These are phyloP conservation scores for Penaeus japonicus DNA, from an alignment of 1,140 invertebrate species.

Conservation along the genomic window DNA sequence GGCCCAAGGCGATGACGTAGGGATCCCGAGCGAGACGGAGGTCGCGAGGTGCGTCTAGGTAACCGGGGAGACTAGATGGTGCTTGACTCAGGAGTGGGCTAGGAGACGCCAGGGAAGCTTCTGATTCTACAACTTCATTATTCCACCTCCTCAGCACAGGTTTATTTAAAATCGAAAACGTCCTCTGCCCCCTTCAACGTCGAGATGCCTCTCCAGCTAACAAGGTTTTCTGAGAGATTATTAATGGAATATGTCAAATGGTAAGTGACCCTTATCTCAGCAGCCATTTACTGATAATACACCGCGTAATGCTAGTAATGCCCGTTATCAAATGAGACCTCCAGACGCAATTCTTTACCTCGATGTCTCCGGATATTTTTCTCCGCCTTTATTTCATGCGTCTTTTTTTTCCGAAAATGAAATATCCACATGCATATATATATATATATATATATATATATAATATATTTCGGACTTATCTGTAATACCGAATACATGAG, in stretches of 20 bases:
- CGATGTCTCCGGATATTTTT: not conserved
- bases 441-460: too few species aligned
- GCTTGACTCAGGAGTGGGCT: conserved; percentile 50
- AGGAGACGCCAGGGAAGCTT: conserved; percentile 50
- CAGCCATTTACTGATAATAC: conserved; percentile 50
- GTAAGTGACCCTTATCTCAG: conserved; percentile 41
- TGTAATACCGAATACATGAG: too few species aligned
- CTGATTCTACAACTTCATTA: conserved; percentile 56
- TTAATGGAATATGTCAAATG: conserved; percentile 55
- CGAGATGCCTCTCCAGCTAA: conserved; percentile 46
- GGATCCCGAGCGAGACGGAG: conserved; percentile 15
- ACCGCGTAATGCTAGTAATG: conserved; percentile 42
- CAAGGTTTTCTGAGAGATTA: conserved; percentile 53
- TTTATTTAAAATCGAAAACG: conserved; percentile 55
- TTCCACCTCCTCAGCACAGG: conserved; percentile 52
- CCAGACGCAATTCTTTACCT: not conserved
- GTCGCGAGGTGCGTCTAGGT: not conserved
- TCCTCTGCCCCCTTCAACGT: conserved; percentile 42
- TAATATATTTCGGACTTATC: too few species aligned
- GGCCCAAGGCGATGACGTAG: conserved; percentile 28
- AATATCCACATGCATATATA: too few species aligned
- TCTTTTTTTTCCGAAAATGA: too few species aligned
- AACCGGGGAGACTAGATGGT: conserved; percentile 27
- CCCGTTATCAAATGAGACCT: conserved; percentile 21
- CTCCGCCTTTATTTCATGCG: too few species aligned